phyloP scores from a whole-genome alignment of 2,888 invertebrate genomes.

The Mylabris sibirica region DNA sequence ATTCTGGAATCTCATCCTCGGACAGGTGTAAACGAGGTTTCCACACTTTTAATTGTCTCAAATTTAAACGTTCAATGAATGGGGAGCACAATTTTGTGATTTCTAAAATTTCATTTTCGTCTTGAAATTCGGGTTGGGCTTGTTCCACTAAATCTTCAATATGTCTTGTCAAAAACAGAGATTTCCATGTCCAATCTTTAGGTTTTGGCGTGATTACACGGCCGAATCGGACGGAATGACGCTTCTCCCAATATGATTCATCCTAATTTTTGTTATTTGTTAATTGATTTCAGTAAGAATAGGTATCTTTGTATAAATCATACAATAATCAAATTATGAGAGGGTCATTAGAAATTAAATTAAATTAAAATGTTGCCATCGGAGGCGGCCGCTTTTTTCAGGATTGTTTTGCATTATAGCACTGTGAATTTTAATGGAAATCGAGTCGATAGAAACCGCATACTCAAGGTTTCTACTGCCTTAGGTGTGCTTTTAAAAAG shows the following conservation, averaged over 20 bases:
- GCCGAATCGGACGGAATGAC: conserved; percentile 59
- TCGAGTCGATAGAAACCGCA: no score
- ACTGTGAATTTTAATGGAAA: no score
- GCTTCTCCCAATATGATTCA: conserved; percentile 72
- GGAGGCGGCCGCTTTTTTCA: no score
- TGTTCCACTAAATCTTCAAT: conserved; percentile 56
- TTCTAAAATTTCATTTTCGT: conserved; percentile 53
- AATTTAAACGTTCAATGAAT: conserved; percentile 63
- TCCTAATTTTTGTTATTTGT: conserved; percentile 51
- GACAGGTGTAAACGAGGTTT: conserved; percentile 62
- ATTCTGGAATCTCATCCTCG: conserved; percentile 57
- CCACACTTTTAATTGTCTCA: conserved; percentile 66
- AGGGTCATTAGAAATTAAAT: no score
- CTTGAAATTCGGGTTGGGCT: conserved; percentile 57
- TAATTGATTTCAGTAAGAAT: not conserved
- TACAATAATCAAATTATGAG: no score
- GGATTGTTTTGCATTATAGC: no score
- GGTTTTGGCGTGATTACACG: conserved; percentile 44
- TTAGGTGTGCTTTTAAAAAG: no score
- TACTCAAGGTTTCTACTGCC: no score
- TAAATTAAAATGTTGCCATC: no score
- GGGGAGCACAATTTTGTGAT: conserved; percentile 58
- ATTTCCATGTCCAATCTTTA: conserved; percentile 57
- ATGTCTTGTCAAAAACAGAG: conserved; percentile 56
- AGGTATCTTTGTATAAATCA: no score